A percentile compares a stretch with the other conserved stretches of the same genome.
Conservation (phyloP, 2,888 invertebrate genomes). For the Neoascia interrupta region DNA sequence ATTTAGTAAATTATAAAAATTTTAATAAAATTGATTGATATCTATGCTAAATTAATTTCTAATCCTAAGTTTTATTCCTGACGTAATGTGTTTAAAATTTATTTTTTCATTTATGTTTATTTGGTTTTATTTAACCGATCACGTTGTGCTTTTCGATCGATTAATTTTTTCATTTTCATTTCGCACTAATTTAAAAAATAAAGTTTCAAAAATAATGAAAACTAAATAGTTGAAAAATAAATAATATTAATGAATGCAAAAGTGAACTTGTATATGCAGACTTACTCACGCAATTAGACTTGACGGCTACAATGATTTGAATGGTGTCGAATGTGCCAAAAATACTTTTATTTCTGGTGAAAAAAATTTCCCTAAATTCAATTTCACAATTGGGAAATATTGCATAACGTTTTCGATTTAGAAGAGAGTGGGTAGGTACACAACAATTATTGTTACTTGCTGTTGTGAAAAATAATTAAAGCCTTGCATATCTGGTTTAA, state of each 20-base stretch:
- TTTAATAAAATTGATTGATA: conserved; percentile 69
- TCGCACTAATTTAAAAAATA: conserved; percentile 4
- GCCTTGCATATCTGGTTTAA: conserved; percentile 15
- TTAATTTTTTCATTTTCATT: conserved; percentile 15
- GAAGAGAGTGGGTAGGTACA: conserved; percentile 1
- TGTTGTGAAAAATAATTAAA: conserved; percentile 6
- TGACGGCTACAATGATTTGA: too few relatives aligned
- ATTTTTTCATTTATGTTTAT: conserved; percentile 22
- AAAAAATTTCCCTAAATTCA: neutral
- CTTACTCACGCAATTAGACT: too few relatives aligned
- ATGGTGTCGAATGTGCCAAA: too few relatives aligned
- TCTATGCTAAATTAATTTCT: conserved; percentile 41
- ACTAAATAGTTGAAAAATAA: neutral
- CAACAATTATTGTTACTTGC: neutral
- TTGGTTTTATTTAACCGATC: conserved; percentile 66
- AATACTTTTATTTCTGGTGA: too few relatives aligned
- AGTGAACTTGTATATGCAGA: too few relatives aligned
- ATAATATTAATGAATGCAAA: neutral
- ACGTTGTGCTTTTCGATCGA: conserved; percentile 69
- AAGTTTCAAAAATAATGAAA: neutral
- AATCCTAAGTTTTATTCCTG: conserved; percentile 53
- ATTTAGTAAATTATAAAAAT: conserved; percentile 40
- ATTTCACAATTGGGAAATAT: too few relatives aligned
- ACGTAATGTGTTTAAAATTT: conserved; percentile 39
- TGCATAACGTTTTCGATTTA: neutral